Evolutionary conservation across 2,113 vertebrate genomes (phyloP), one percentile per base, ranked within the genome.

Genomic region (Sorex araneus): DNA sequence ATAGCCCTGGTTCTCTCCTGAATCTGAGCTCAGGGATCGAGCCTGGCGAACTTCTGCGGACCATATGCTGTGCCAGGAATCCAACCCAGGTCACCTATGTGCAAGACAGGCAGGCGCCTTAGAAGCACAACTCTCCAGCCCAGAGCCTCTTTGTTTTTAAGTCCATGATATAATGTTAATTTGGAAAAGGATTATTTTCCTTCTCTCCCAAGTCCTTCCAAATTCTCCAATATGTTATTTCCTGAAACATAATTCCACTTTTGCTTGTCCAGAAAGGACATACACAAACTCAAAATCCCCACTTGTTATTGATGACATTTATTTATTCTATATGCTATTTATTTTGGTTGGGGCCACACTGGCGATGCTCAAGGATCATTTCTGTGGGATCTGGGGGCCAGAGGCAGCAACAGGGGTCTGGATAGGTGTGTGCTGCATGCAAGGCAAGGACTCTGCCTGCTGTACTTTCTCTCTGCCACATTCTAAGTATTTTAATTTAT

Each of bases 211-310:
- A 70, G 57, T 28, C 23, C 25, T 57, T n/a, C 70, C 82, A 28
- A 63, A 95, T 54, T 79, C 36, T 45, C 18, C 50, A 84, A 66
- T 4, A 3, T 2, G 2, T 94, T 28, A 63, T 80, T 69, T 74
- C 15, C 45, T 77, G 36, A n/a, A 57, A 77, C 16, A 82, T 91
- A 86, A 76, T 45, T 19, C 71, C 45, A 18, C 12, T 43, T 70
- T 94, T 84, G 79, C 13, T 89, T 2, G 10, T 60, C 80, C 57
- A 73, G 54, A 90, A 77, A 91, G 21, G 57, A 76, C 54, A 88
- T 2, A 40, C 40, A 40, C 40, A 92, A 82, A 12, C 0, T 1
- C 69, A 74, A 86, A 81, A 81, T 77, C 66, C n/a, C 6, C 40
- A 67, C 74, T 21, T 27, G 67, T 75, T 27, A 36, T 23, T 34